phyloP scores from a whole-genome alignment of 2,888 invertebrate genomes.

The Fabriciana adippe region DNA sequence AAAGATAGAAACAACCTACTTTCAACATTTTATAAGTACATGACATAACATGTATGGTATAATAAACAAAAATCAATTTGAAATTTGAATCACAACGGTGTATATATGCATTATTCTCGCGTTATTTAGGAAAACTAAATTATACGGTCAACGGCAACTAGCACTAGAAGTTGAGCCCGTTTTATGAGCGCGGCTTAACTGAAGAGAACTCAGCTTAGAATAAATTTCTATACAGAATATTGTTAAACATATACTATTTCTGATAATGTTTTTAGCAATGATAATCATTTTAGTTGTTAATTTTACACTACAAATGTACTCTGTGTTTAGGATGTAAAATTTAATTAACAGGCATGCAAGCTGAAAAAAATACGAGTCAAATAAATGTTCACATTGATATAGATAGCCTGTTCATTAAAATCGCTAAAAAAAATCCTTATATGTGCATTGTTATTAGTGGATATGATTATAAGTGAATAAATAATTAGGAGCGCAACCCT shows the following conservation, averaged over 20 bases:
- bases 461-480: slow-evolving; percentile 61
- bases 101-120: slow-evolving; percentile 1
- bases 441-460: no score
- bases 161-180: slow-evolving; percentile 19
- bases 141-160: slow-evolving; percentile 20
- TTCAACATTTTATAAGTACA: no score
- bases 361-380: no score
- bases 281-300: background rate
- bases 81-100: background rate
- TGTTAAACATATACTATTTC: slow-evolving; percentile 18
- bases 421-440: no score
- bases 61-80: background rate
- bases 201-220: slow-evolving; percentile 17
- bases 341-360: no score
- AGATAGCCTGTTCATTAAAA: background rate
- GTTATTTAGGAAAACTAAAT: slow-evolving; percentile 14
- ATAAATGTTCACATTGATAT: no score
- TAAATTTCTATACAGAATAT: slow-evolving; percentile 45
- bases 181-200: slow-evolving; percentile 21
- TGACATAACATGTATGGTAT: no score
- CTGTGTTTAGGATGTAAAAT: no score
- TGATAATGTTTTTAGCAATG: background rate
- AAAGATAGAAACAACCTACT: no score
- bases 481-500: slow-evolving; percentile 62
- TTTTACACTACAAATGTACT: no score